These are phyloP conservation scores for Melanotus villosus DNA, from an alignment of 2,888 invertebrate genomes.

Conservation along the genomic window DNA sequence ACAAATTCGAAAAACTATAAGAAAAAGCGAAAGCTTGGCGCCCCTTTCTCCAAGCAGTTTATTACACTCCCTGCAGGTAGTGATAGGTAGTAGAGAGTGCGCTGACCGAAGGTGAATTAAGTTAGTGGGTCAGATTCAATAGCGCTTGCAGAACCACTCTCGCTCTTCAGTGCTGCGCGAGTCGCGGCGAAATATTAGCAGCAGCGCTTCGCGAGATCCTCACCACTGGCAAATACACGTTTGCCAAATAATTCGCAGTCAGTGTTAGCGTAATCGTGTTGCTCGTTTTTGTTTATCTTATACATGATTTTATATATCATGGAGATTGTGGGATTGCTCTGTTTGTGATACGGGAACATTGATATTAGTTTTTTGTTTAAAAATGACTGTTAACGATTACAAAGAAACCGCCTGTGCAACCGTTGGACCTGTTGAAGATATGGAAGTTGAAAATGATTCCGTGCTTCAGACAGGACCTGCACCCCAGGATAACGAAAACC, in stretches of 20 bases:
- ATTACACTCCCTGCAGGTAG: slow-evolving; percentile 43
- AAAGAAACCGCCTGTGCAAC: slow-evolving; percentile 70
- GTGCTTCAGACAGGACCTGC: slow-evolving; percentile 54
- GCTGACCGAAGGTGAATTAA: slow-evolving; percentile 68
- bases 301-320: slow-evolving; percentile 6
- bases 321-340: slow-evolving; percentile 17
- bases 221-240: slow-evolving; percentile 36
- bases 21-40: slow-evolving; percentile 56
- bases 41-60: slow-evolving; percentile 54
- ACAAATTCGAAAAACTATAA: too few relatives aligned
- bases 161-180: slow-evolving; percentile 57
- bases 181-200: slow-evolving; percentile 54
- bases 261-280: slow-evolving; percentile 11
- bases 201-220: slow-evolving; percentile 42
- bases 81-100: slow-evolving; percentile 59
- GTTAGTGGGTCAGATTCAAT: slow-evolving; percentile 67
- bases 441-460: slow-evolving; percentile 60
- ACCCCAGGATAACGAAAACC: slow-evolving; percentile 68
- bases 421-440: slow-evolving; percentile 64
- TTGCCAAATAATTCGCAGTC: slow-evolving; percentile 31
- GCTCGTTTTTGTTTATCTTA: slow-evolving; percentile 23
- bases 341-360: neutral
- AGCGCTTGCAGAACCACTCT: slow-evolving; percentile 59
- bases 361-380: slow-evolving; percentile 11
- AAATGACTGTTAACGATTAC: slow-evolving; percentile 73